A percentile compares a stretch with the other conserved stretches of the same genome.
phyloP scores from a whole-genome alignment of 2,113 vertebrate species.

The Coryphaenoides rupestris region DNA sequence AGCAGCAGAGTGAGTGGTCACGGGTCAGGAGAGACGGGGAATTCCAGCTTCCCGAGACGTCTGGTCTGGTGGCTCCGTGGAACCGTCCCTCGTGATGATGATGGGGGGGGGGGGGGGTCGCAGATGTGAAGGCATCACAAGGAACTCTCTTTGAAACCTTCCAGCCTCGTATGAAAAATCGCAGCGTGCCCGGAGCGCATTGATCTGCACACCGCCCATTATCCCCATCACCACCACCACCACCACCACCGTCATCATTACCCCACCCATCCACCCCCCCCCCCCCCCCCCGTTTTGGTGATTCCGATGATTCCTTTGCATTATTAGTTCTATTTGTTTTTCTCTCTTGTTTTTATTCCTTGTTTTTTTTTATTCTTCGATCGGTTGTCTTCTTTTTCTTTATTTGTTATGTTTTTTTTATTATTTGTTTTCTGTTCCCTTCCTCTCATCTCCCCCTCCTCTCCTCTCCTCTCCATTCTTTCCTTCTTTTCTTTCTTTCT shows the following conservation, averaged over 20 bases:
- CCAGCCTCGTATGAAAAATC: constrained; percentile 61
- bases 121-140: constrained; percentile 45
- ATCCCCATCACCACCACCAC: constrained; percentile 35
- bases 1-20: constrained; percentile 23
- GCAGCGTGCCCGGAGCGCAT: constrained; percentile 54
- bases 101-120: constrained; percentile 22
- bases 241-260: constrained; percentile 27
- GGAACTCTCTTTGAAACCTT: constrained; percentile 65
- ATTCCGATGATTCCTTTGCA: no score
- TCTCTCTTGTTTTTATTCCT: no score
- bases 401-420: no score
- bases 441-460: no score
- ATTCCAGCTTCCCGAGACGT: constrained; percentile 43
- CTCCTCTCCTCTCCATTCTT: no score
- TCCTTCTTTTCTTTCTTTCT: no score
- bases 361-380: no score
- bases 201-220: constrained; percentile 53
- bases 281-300: no score
- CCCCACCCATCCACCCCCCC: no score
- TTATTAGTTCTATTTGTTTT: no score
- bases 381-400: no score
- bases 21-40: constrained; percentile 42
- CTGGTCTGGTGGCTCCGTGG: constrained; percentile 48
- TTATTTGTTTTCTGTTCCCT: no score
- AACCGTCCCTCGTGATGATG: constrained; percentile 50